Evolutionary conservation across 1,140 invertebrate genomes (phyloP).

Genomic region (Macrocentrus cingulum): DNA sequence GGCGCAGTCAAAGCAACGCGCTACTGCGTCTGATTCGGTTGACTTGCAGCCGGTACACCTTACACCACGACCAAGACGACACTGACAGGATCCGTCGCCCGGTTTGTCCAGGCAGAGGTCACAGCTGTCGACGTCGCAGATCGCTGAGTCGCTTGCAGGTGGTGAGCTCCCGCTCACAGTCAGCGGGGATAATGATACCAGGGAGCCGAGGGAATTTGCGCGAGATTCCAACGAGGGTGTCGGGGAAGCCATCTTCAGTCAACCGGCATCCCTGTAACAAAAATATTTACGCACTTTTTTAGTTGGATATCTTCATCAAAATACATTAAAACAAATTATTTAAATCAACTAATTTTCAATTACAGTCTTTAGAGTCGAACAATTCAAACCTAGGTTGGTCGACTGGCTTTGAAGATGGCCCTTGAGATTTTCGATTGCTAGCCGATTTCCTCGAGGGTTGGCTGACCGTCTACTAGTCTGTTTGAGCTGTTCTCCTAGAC

Average conservation of each 20-base stretch:
- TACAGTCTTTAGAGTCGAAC: no score
- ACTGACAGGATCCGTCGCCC: slow-evolving; percentile 81
- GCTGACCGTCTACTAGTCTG: no score
- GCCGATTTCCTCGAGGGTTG: no score
- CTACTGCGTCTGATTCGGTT: slow-evolving; percentile 81
- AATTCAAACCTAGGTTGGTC: no score
- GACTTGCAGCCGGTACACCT: slow-evolving; percentile 87
- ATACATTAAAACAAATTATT: no score
- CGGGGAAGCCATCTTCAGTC: slow-evolving; percentile 77
- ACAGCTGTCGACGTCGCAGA: slow-evolving; percentile 77
- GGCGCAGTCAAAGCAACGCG: slow-evolving; percentile 91
- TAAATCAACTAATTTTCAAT: no score
- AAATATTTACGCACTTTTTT: slow-evolving; percentile 19
- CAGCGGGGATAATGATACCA: slow-evolving; percentile 71
- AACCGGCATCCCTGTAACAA: slow-evolving; percentile 67
- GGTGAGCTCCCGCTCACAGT: slow-evolving; percentile 81
- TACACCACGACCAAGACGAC: slow-evolving; percentile 65
- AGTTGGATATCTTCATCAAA: no score
- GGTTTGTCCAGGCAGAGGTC: slow-evolving; percentile 79
- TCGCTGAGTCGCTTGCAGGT: slow-evolving; percentile 76
- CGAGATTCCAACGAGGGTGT: slow-evolving; percentile 90
- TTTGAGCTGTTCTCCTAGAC: no score
- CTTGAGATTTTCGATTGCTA: no score
- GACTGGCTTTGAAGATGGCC: no score
- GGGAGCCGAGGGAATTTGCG: slow-evolving; percentile 84